Evolutionary conservation across 2,888 invertebrate species (phyloP).

Genomic region (Patella caerulea): DNA sequence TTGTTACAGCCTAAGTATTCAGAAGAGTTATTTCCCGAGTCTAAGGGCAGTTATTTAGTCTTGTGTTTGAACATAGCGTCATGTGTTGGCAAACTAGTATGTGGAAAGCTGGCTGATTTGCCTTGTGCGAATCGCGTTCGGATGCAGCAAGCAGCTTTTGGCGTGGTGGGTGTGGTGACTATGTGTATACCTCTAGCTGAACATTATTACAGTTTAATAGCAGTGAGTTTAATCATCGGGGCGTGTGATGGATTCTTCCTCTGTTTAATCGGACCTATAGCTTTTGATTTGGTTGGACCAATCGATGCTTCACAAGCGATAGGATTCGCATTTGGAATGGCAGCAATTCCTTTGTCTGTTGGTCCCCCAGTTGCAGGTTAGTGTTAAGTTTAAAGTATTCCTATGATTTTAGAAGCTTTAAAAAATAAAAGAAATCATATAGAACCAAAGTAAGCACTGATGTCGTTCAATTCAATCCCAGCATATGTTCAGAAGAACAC

Average conservation of each 20-base stretch:
- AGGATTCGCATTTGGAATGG: conserved; percentile 88
- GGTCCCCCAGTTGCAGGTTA: conserved; percentile 89
- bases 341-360: conserved; percentile 86
- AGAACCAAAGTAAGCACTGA: too few relatives aligned
- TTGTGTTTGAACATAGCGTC: conserved; percentile 89
- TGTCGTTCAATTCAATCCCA: too few relatives aligned
- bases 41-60: conserved; percentile 82
- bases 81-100: conserved; percentile 85
- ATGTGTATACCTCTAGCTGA: conserved; percentile 61
- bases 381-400: not conserved
- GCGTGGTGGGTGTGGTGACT: conserved; percentile 58
- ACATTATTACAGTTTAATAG: conserved; percentile 79
- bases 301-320: conserved; percentile 90
- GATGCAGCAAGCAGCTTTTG: conserved; percentile 80
- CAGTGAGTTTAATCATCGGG: conserved; percentile 86
- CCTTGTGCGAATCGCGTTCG: conserved; percentile 83
- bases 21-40: conserved; percentile 75
- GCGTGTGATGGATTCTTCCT: conserved; percentile 94
- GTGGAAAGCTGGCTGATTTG: conserved; percentile 87
- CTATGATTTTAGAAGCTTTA: too few relatives aligned
- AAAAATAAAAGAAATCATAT: too few relatives aligned
- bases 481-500: too few relatives aligned
- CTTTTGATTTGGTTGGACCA: conserved; percentile 88
- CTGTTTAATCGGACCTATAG: conserved; percentile 89
- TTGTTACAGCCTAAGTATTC: conserved; percentile 77